These are phyloP conservation scores for Drosophila atroscutellata DNA, from an alignment of 2,888 invertebrate species.

Conservation along the genomic window DNA sequence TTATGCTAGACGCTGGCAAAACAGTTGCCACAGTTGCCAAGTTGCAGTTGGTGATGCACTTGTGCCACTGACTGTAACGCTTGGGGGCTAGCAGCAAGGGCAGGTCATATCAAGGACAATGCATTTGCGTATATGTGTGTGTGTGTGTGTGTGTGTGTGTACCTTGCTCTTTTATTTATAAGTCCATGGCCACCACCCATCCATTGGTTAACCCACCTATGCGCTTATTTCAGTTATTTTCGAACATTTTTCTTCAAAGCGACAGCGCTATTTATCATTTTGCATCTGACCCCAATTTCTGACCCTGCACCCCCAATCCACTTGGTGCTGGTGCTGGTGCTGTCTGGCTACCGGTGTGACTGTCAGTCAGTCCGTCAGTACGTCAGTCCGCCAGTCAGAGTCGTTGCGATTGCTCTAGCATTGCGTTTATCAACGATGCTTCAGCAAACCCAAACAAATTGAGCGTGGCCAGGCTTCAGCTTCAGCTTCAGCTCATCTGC, in stretches of 20 bases:
- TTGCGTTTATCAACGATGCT: constrained; percentile 51
- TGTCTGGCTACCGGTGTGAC: constrained; percentile 8
- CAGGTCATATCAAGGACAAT: constrained; percentile 67
- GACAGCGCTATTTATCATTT: constrained; percentile 66
- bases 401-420: constrained; percentile 28
- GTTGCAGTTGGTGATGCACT: constrained; percentile 23
- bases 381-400: constrained; percentile 1
- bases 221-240: constrained; percentile 58
- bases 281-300: constrained; percentile 28
- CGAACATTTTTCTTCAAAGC: constrained; percentile 55
- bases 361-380: constrained; percentile 20
- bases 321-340: constrained; percentile 24
- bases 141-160: constrained; percentile 8
- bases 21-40: constrained; percentile 63
- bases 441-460: constrained; percentile 37
- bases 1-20: constrained; percentile 26
- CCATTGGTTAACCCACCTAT: constrained; percentile 40
- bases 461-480: constrained; percentile 36
- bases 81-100: constrained; percentile 22
- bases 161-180: constrained; percentile 48
- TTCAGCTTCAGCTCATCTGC: constrained; percentile 12
- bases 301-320: background rate
- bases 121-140: constrained; percentile 37
- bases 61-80: constrained; percentile 51
- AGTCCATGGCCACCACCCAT: constrained; percentile 43